Evolutionary conservation across 2,888 invertebrate genomes (phyloP).

Genomic region (Capitulum mitella): DNA sequence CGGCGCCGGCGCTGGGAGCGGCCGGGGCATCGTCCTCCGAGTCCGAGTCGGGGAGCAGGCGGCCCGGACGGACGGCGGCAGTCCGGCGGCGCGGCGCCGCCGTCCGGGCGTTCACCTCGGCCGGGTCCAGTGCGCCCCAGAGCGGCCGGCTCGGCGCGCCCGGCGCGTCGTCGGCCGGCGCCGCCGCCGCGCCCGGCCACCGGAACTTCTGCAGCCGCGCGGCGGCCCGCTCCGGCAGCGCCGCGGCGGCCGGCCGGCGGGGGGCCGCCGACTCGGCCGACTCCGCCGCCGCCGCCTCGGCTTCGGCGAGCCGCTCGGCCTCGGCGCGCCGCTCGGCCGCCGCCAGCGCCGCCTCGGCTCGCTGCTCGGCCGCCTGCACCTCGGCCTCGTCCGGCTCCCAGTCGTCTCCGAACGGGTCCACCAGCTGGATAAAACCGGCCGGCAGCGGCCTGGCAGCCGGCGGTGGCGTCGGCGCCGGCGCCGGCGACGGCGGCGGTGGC

Average conservation of each 20-base stretch:
- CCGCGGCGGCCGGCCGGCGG: background rate
- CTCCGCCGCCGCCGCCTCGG: background rate
- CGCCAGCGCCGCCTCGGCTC: background rate
- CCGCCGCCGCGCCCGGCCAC: background rate
- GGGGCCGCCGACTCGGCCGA: background rate
- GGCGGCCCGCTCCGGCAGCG: background rate
- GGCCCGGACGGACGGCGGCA: background rate
- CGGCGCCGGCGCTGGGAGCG: background rate
- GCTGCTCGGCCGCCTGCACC: background rate
- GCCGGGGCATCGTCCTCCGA: background rate
- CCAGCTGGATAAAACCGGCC: background rate
- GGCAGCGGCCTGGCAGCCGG: background rate
- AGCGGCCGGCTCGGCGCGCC: background rate
- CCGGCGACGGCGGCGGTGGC: background rate
- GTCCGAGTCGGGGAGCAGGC: background rate
- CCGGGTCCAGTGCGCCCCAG: background rate
- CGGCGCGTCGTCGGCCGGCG: background rate
- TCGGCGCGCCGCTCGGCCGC: background rate
- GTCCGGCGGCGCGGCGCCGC: background rate
- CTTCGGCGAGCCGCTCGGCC: background rate
- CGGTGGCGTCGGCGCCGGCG: background rate
- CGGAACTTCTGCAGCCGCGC: background rate
- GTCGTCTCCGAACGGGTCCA: slow-evolving; percentile 24
- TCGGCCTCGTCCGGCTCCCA: slow-evolving; percentile 8
- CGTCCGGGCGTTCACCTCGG: background rate